Evolutionary conservation across 2,888 invertebrate species (phyloP).

Genomic region (Rhabditoides inermis): DNA sequence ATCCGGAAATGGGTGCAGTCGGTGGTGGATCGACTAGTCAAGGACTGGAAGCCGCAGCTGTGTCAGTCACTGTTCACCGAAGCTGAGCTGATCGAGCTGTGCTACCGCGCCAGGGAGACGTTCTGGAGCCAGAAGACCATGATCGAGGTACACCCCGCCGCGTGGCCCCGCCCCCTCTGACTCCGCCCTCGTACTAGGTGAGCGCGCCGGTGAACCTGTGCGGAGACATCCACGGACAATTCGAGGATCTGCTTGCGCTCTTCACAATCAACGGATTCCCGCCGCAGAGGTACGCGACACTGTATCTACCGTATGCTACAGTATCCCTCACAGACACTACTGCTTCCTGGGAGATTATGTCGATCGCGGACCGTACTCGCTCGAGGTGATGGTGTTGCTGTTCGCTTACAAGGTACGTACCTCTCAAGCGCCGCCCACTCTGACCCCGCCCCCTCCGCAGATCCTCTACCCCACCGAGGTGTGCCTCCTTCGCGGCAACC

Average conservation of each 20-base stretch:
- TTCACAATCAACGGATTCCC: conserved; percentile 37
- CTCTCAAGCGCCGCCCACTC: too few species aligned
- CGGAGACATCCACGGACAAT: conserved; percentile 98
- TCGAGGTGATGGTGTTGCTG: conserved; percentile 63
- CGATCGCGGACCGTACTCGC: conserved; percentile 80
- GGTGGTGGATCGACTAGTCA: too few species aligned
- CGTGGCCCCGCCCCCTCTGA: too few species aligned
- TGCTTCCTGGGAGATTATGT: too few species aligned
- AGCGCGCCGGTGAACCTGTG: conserved; percentile 94
- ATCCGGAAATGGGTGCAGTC: too few species aligned
- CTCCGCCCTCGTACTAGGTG: too few species aligned
- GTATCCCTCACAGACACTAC: too few species aligned
- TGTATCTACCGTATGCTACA: too few species aligned
- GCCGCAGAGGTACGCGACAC: too few species aligned
- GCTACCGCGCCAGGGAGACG: conserved; percentile 34
- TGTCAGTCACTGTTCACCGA: conserved; percentile 31
- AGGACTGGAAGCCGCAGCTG: conserved; percentile 26
- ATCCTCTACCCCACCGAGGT: conserved; percentile 71
- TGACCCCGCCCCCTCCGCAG: too few species aligned
- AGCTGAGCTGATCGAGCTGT: conserved; percentile 36
- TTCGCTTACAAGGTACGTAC: conserved; percentile 82
- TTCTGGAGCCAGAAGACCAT: conserved; percentile 31
- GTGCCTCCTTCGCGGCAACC: conserved; percentile 86
- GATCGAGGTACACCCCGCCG: too few species aligned
- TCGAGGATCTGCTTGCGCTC: conserved; percentile 54